Evolutionary conservation across 1,140 invertebrate genomes (phyloP).

Genomic region (Monomorium pharaonis): DNA sequence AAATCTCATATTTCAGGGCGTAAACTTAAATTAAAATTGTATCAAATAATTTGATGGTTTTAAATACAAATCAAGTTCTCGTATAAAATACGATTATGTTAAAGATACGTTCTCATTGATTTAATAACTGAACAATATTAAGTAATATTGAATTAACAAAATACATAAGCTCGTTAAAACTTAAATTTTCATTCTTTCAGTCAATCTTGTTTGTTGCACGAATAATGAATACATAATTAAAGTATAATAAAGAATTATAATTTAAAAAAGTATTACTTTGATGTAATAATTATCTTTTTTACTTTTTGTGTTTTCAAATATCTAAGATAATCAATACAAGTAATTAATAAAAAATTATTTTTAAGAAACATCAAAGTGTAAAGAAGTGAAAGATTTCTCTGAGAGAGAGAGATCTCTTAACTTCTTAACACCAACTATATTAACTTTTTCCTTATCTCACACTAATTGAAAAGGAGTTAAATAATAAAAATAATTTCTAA

Average conservation of each 20-base stretch:
- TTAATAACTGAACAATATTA: not conserved
- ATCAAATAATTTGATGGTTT: slow-evolving; percentile 11
- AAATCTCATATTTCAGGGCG: slow-evolving; percentile 10
- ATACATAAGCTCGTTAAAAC: not conserved
- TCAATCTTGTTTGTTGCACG: not conserved
- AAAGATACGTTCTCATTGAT: not conserved
- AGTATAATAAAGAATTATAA: no score
- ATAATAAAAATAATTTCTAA: not conserved
- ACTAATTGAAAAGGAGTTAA: not conserved
- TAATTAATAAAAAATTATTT: not conserved
- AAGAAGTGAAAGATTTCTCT: not conserved
- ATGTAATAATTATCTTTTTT: not conserved
- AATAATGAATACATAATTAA: no score
- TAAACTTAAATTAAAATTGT: slow-evolving; percentile 16
- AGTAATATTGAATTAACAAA: not conserved
- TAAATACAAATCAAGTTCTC: not conserved
- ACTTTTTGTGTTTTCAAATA: not conserved
- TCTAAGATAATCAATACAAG: not conserved
- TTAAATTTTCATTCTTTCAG: not conserved
- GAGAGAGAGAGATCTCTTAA: no score
- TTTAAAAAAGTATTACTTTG: not conserved
- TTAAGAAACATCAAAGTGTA: not conserved
- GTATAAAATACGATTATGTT: not conserved
- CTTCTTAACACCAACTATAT: not conserved
- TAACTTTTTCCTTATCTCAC: not conserved